A percentile compares a stretch with the other conserved stretches of the same genome.
phyloP scores from a whole-genome alignment of 1,140 invertebrate genomes.

The Lithobius niger region DNA sequence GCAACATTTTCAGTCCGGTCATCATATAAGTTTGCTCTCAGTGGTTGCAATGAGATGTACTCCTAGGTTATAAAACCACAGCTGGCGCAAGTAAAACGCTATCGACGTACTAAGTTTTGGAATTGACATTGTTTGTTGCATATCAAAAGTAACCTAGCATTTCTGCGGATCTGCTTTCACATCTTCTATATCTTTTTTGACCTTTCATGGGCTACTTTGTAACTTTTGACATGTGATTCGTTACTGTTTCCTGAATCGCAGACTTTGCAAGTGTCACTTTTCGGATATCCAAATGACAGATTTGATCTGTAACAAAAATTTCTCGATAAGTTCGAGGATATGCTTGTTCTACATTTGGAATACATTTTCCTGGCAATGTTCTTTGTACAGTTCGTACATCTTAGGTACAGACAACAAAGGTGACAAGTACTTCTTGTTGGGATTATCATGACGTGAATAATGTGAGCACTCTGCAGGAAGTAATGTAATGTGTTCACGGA shows the following conservation, averaged over 20 bases:
- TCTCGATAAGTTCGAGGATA: conserved; percentile 6
- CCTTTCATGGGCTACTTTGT: conserved; percentile 1
- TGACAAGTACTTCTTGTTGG: conserved; percentile 9
- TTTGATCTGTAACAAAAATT: conserved; percentile 4
- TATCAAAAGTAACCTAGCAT: conserved; percentile 3
- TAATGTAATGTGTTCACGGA: not conserved
- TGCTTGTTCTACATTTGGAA: not conserved
- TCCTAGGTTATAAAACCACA: conserved; percentile 12
- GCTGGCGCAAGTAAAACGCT: conserved; percentile 5
- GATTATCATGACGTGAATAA: conserved; percentile 6
- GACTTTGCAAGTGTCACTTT: not conserved
- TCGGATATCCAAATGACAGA: conserved; percentile 10
- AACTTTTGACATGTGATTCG: not conserved
- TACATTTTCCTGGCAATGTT: not conserved
- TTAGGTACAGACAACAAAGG: not conserved
- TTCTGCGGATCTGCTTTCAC: not conserved
- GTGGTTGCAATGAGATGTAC: conserved; percentile 2
- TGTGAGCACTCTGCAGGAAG: conserved; percentile 7
- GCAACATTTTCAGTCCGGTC: too few relatives aligned
- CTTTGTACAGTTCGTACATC: conserved; percentile 7
- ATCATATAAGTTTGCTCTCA: too few relatives aligned
- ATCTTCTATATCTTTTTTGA: conserved; percentile 1
- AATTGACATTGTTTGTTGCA: conserved; percentile 12
- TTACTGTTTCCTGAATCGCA: not conserved
- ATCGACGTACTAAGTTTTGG: conserved; percentile 5